phyloP scores from a whole-genome alignment of 92 coral and sea anemone species.

The Diadumene lineata region DNA sequence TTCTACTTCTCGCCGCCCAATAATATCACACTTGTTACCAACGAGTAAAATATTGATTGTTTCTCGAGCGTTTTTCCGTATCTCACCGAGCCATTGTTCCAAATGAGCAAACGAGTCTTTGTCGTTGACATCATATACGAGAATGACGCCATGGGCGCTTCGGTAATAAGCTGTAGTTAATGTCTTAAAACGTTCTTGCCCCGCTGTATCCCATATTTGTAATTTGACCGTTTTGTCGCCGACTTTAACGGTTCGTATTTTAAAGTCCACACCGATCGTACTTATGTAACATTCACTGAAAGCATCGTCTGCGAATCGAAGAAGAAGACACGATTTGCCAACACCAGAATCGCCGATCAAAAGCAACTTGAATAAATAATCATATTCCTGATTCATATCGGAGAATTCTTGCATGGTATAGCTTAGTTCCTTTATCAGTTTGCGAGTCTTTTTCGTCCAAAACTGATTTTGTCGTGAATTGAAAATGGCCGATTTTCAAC shows the following conservation, averaged over 20 bases:
- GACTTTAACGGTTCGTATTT: constrained; percentile 85
- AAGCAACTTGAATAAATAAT: constrained; percentile 89
- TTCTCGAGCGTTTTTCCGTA: constrained; percentile 82
- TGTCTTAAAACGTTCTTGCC: constrained; percentile 95
- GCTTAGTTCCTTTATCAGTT: too few species aligned
- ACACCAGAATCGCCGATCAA: constrained; percentile 98
- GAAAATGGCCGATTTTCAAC: too few species aligned
- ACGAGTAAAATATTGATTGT: constrained; percentile 85
- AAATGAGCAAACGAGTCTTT: constrained; percentile 81
- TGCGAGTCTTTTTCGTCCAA: too few species aligned
- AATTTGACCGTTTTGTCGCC: constrained; percentile 80
- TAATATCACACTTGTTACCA: constrained; percentile 91
- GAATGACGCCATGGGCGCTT: constrained; percentile 93
- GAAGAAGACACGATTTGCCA: constrained; percentile 92
- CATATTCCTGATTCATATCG: constrained; percentile 91
- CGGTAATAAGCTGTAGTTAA: constrained; percentile 97
- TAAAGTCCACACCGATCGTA: constrained; percentile 98
- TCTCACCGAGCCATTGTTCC: constrained; percentile 87
- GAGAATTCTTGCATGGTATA: constrained; percentile 26
- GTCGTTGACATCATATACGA: constrained; percentile 94
- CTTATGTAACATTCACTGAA: constrained; percentile 95
- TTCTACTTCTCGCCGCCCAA: constrained; percentile 78
- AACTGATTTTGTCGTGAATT: too few species aligned
- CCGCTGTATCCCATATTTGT: constrained; percentile 99
- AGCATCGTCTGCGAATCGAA: constrained; percentile 98